These are phyloP conservation scores for Nomada hirtipes DNA, from an alignment of 2,888 invertebrate species.

Conservation along the genomic window DNA sequence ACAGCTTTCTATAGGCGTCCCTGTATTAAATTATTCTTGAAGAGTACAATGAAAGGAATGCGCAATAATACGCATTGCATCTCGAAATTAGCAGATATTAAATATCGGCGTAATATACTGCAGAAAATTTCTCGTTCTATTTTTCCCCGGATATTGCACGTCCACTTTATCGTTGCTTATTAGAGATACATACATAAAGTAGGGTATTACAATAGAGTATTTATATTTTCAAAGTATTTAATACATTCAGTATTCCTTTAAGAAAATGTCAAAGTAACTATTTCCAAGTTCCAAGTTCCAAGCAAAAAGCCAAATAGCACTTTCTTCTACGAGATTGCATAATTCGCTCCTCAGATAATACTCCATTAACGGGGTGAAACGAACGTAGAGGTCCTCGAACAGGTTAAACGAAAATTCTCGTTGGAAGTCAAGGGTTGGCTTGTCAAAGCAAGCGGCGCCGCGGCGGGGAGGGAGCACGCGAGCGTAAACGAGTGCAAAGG, in stretches of 20 bases:
- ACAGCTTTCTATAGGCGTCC: background rate
- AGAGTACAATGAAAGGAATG: too few species aligned
- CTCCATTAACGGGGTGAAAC: background rate
- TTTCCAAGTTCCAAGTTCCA: too few species aligned
- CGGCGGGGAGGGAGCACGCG: background rate
- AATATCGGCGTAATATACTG: background rate
- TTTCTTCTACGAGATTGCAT: too few species aligned
- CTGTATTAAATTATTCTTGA: too few species aligned
- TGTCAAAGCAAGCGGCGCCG: background rate
- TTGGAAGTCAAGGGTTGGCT: background rate
- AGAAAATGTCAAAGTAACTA: too few species aligned
- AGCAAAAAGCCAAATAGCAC: too few species aligned
- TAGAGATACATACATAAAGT: too few species aligned
- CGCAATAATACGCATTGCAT: background rate
- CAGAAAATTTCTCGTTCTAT: background rate
- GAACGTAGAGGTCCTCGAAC: background rate
- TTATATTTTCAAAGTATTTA: too few species aligned
- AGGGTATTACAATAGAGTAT: too few species aligned
- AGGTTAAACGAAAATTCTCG: background rate
- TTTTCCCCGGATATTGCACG: background rate
- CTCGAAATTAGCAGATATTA: background rate
- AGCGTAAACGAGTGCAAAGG: slow-evolving; percentile 13
- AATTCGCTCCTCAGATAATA: background rate
- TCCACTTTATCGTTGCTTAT: too few species aligned
- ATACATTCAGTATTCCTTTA: too few species aligned